These are phyloP conservation scores for Drosophila cracens DNA, from an alignment of 2,888 invertebrate species.

Conservation along the genomic window DNA sequence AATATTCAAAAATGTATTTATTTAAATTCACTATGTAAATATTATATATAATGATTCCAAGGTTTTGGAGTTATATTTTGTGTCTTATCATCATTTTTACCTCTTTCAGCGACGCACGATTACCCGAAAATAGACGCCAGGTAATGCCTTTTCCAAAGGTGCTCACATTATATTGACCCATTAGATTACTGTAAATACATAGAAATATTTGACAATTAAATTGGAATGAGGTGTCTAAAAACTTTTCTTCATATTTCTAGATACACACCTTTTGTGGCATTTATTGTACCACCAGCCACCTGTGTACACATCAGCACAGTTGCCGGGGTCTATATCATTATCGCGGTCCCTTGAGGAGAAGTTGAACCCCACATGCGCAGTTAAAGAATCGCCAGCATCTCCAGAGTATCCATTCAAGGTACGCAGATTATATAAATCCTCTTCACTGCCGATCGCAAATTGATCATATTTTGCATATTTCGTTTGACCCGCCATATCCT, in stretches of 20 bases:
- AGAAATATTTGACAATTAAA: neutral
- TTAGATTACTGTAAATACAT: slow-evolving; percentile 86
- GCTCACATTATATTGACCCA: slow-evolving; percentile 87
- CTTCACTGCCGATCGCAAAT: slow-evolving; percentile 88
- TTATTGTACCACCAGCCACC: slow-evolving; percentile 91
- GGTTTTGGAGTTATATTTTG: neutral
- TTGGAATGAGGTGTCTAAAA: neutral
- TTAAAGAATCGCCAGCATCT: slow-evolving; percentile 88
- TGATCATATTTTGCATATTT: slow-evolving; percentile 87
- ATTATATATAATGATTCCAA: neutral
- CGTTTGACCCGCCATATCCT: slow-evolving; percentile 86
- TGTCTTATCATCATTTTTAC: slow-evolving; percentile 89
- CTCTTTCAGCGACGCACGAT: slow-evolving; percentile 87
- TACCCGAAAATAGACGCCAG: slow-evolving; percentile 89
- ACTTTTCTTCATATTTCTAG: neutral
- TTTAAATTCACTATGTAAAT: too few relatives aligned
- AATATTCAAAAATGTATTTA: too few relatives aligned
- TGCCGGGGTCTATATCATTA: slow-evolving; percentile 89
- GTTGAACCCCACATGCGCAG: slow-evolving; percentile 88
- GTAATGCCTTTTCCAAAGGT: slow-evolving; percentile 88
- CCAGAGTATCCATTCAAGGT: slow-evolving; percentile 88
- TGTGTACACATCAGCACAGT: slow-evolving; percentile 88
- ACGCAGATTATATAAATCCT: slow-evolving; percentile 88
- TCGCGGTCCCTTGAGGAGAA: slow-evolving; percentile 89
- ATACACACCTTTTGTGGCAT: slow-evolving; percentile 87